These are phyloP conservation scores for Paramormyrops hopkinsi DNA, from an alignment of 2,797 vertebrate genomes.

Conservation along the genomic window DNA sequence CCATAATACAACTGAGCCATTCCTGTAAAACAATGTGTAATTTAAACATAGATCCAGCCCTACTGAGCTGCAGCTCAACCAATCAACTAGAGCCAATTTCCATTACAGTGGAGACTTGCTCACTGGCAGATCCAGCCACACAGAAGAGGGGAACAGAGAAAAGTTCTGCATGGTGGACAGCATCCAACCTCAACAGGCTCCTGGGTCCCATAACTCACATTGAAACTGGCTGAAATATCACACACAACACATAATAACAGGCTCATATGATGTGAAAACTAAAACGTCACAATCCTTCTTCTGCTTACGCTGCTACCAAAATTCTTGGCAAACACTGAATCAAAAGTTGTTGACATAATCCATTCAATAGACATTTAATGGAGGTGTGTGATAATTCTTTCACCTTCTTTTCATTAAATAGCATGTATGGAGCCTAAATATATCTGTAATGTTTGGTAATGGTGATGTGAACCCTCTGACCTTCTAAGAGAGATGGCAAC, in stretches of 20 bases:
- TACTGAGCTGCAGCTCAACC: neutral
- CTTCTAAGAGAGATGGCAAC: neutral
- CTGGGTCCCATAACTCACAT: neutral
- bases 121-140: neutral
- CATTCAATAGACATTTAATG: neutral
- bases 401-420: neutral
- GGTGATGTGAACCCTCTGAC: neutral
- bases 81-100: neutral
- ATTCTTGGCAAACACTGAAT: neutral
- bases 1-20: neutral
- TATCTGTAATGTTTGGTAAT: neutral
- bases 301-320: neutral
- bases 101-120: neutral
- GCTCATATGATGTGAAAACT: neutral
- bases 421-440: neutral
- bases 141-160: neutral
- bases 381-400: neutral
- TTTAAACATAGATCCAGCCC: neutral
- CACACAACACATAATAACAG: neutral
- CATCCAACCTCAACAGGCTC: neutral
- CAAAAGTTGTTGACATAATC: neutral
- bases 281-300: neutral
- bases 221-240: neutral
- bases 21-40: neutral
- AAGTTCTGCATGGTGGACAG: neutral